Evolutionary conservation across 2,888 invertebrate genomes (phyloP).

Genomic region (Drosophila ustulata): DNA sequence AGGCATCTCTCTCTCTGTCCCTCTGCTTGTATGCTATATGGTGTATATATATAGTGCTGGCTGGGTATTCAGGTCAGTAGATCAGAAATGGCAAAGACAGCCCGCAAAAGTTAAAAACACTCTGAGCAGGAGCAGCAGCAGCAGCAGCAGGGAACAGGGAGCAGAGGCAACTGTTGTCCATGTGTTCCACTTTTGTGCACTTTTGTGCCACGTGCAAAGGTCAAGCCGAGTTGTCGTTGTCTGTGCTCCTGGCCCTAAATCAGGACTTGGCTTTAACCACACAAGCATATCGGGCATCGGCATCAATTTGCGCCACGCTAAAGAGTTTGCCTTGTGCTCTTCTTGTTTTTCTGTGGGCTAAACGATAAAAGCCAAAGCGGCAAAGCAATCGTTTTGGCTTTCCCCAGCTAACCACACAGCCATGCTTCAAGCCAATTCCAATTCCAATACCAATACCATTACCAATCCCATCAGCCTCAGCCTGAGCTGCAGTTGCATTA

Average conservation of each 20-base stretch:
- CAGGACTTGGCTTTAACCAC: conserved; percentile 17
- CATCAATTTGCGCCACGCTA: conserved; percentile 35
- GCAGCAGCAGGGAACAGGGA: too few species aligned
- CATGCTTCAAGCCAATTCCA: conserved; percentile 15
- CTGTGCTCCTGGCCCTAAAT: conserved; percentile 33
- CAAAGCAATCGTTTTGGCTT: conserved; percentile 32
- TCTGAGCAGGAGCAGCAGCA: neutral
- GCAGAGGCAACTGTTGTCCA: conserved; percentile 17
- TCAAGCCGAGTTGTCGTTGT: conserved; percentile 39
- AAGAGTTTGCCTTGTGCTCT: conserved; percentile 31
- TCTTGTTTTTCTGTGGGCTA: conserved; percentile 1
- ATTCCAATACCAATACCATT: conserved; percentile 21
- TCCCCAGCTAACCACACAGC: conserved; percentile 1
- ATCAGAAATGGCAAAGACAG: conserved; percentile 72
- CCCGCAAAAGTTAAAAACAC: conserved; percentile 63
- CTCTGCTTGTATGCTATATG: conserved; percentile 26
- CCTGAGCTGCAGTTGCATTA: conserved; percentile 63
- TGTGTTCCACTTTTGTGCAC: conserved; percentile 60
- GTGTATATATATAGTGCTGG: conserved; percentile 16
- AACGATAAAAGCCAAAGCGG: conserved; percentile 37
- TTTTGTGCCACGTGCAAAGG: conserved; percentile 41
- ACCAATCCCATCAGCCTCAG: conserved; percentile 29
- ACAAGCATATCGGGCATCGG: conserved; percentile 15
- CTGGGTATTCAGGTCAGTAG: conserved; percentile 68
- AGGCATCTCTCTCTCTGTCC: conserved; percentile 17